Evolutionary conservation across 2,797 vertebrate species (phyloP), one percentile per base, ranked within the genome.

Genomic region (Semotilus atromaculatus): DNA sequence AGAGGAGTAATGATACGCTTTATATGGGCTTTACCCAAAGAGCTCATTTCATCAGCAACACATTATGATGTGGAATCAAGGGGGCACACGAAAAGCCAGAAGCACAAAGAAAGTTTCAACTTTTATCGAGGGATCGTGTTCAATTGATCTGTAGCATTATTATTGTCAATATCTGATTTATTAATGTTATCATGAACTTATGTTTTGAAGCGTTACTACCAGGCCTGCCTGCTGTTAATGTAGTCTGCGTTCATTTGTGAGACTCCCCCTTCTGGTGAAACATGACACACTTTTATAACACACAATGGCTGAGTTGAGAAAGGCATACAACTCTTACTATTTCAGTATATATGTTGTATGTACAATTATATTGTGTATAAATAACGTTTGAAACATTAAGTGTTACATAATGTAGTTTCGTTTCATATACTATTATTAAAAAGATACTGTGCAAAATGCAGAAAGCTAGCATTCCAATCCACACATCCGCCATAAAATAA

Each of bases 241-340:
- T 4, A 26, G 55, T 58, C 11, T 75, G 38, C 64, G 29, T 86
- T 38, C 77, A 73, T 81, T 62, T 76, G 71, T 85, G 82, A 84
- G 90, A 93, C 92, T 90, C 92, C 92, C 91, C 91, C 93, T 89
- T 87, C 91, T 93, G 93, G 93, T 86, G 83, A 91, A 82, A 4
- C 1, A 66, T 4, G 82, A 71, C 87, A 86, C 68, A 87, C 90
- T 10, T 43, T 16, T 45, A 11, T 19, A 60, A 40, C 38, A 89
- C 73, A 67, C 55, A 73, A 2, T 2, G 8, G 38, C 1, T 53
- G 19, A 21, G 16, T 40, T 38, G 7, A 10, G 8, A 67, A 60
- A 23, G 58, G 5, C 77, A 78, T 31, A 26, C 45, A 62, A 38
- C 8, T 31, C 29, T 36, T 68, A 38, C 8, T 7, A 18, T 76